Evolutionary conservation across 2,113 vertebrate species (phyloP).

Genomic region (Tupaia chinensis): DNA sequence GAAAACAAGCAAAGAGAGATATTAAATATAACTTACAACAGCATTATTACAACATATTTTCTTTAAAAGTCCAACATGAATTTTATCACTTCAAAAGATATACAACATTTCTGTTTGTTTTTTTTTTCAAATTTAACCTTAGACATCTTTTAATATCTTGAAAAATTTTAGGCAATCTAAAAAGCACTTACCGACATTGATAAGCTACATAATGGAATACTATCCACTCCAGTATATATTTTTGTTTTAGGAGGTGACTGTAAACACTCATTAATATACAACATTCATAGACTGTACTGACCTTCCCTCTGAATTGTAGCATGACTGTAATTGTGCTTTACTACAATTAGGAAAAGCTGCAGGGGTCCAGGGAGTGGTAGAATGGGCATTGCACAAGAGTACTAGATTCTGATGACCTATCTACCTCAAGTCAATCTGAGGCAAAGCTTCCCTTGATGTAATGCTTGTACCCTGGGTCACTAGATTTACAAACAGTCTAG

Average conservation of each 20-base stretch:
- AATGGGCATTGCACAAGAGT: slow-evolving; percentile 80
- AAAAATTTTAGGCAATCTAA: slow-evolving; percentile 88
- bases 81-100: slow-evolving; percentile 90
- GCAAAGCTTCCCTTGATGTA: slow-evolving; percentile 22
- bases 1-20: slow-evolving; percentile 87
- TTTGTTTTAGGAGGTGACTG: slow-evolving; percentile 86
- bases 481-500: neutral
- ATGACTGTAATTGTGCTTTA: slow-evolving; percentile 87
- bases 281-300: slow-evolving; percentile 90
- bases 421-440: slow-evolving; percentile 70
- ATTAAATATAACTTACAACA: slow-evolving; percentile 89
- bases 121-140: slow-evolving; percentile 91
- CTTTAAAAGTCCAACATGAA: slow-evolving; percentile 87
- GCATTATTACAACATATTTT: slow-evolving; percentile 87
- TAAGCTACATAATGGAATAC: slow-evolving; percentile 89
- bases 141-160: slow-evolving; percentile 91
- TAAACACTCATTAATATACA: slow-evolving; percentile 90
- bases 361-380: slow-evolving; percentile 80
- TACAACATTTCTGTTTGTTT: slow-evolving; percentile 90
- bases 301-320: slow-evolving; percentile 84
- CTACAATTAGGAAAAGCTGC: slow-evolving; percentile 81
- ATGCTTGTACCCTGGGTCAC: slow-evolving; percentile 50
- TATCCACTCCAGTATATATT: slow-evolving; percentile 86
- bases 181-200: slow-evolving; percentile 89
- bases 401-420: slow-evolving; percentile 68